Evolutionary conservation across 2,797 vertebrate species (phyloP).

Genomic region (Vipera ursinii): DNA sequence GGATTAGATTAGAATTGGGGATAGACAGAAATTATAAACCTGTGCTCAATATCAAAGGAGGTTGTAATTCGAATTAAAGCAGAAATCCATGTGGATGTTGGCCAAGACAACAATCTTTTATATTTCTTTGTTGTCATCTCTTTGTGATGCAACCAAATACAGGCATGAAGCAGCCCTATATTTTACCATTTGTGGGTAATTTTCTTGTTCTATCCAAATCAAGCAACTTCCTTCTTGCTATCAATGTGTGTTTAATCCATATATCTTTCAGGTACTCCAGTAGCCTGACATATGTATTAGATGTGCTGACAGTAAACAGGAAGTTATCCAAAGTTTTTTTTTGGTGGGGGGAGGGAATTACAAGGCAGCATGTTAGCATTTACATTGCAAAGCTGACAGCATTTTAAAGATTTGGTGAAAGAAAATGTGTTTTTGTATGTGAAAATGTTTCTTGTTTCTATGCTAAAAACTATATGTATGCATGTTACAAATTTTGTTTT

Average conservation of each 20-base stretch:
- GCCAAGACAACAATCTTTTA: slow-evolving; percentile 19
- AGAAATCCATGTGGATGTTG: neutral
- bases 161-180: slow-evolving; percentile 42
- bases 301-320: slow-evolving; percentile 56
- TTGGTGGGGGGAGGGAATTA: slow-evolving; percentile 32
- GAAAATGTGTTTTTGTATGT: neutral
- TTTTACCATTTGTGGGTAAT: slow-evolving; percentile 57
- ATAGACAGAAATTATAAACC: neutral
- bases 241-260: slow-evolving; percentile 59
- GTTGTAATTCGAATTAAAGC: slow-evolving; percentile 7
- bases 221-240: slow-evolving; percentile 55
- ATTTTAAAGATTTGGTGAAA: slow-evolving; percentile 26
- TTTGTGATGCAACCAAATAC: slow-evolving; percentile 25
- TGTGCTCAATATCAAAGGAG: neutral
- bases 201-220: slow-evolving; percentile 60
- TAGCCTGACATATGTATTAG: slow-evolving; percentile 47
- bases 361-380: slow-evolving; percentile 23
- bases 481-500: slow-evolving; percentile 52
- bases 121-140: slow-evolving; percentile 21
- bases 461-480: slow-evolving; percentile 26
- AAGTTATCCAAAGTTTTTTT: slow-evolving; percentile 48
- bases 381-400: slow-evolving; percentile 34
- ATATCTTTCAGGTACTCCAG: slow-evolving; percentile 44
- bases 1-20: neutral
- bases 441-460: slow-evolving; percentile 18